These are phyloP conservation scores for Fukomys damarensis DNA, from an alignment of 2,113 vertebrate genomes.

Conservation along the genomic window DNA sequence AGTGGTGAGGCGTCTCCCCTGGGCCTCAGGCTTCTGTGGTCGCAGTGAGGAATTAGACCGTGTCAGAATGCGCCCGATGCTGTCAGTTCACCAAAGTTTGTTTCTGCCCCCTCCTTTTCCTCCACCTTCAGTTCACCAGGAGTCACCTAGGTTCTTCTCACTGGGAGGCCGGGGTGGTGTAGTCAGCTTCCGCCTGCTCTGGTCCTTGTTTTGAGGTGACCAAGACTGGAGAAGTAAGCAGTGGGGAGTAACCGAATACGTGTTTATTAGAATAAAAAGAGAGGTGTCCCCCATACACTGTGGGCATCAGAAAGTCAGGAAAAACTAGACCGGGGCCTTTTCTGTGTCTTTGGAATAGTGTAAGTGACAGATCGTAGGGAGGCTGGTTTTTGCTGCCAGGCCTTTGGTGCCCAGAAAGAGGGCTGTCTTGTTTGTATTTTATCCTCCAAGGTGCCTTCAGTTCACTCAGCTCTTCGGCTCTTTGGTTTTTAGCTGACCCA, in stretches of 20 bases:
- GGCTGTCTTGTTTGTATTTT: not conserved
- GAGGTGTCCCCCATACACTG: not conserved
- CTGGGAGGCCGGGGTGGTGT: not conserved
- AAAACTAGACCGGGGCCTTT: not conserved
- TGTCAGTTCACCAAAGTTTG: not conserved
- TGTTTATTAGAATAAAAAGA: not conserved
- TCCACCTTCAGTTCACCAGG: not conserved
- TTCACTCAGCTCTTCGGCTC: not conserved
- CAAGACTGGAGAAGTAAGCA: not conserved
- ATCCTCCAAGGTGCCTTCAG: not conserved
- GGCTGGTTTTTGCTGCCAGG: not conserved
- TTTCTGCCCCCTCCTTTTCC: not conserved
- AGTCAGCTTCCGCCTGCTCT: not conserved
- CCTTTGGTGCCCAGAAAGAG: not conserved
- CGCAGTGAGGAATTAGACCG: not conserved
- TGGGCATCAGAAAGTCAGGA: not conserved
- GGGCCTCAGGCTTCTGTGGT: not conserved
- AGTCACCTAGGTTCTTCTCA: not conserved
- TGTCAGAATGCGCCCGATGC: not conserved
- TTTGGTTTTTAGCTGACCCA: not conserved
- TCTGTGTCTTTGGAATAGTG: not conserved
- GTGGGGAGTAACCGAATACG: not conserved
- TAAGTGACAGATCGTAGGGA: too few relatives aligned
- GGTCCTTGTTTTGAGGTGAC: not conserved
- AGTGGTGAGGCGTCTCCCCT: not conserved